Conservation (phyloP, 2,113 vertebrate genomes). For the Rhabdornis inornatus region DNA sequence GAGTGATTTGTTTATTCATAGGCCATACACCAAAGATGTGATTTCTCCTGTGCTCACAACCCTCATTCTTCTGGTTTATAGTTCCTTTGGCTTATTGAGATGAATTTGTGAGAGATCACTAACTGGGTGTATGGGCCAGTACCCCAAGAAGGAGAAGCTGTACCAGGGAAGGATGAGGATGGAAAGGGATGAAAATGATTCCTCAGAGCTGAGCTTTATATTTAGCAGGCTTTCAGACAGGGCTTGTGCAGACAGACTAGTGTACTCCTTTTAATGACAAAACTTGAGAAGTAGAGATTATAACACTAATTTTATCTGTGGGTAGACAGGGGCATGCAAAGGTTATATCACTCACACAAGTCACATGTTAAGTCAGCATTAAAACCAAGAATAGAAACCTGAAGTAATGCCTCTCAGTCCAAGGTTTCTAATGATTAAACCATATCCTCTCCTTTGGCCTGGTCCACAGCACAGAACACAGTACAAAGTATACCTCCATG, state of each 20-base stretch:
- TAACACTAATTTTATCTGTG: neutral
- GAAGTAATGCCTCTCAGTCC: conserved; percentile 12
- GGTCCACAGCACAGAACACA: neutral
- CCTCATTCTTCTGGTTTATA: neutral
- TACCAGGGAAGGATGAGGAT: neutral
- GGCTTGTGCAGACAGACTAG: neutral
- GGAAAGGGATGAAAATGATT: neutral
- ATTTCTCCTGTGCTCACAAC: neutral
- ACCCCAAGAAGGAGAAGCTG: neutral
- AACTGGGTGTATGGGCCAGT: neutral
- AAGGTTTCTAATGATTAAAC: conserved; percentile 57
- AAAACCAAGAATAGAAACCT: conserved; percentile 48
- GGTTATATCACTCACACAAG: conserved; percentile 17
- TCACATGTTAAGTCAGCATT: conserved; percentile 40
- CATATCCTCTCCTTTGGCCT: conserved; percentile 26
- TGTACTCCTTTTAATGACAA: neutral
- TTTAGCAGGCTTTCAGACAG: neutral
- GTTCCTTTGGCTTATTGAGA: neutral
- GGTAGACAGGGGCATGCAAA: neutral
- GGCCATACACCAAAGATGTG: neutral
- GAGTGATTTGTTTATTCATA: neutral
- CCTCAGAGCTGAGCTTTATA: neutral
- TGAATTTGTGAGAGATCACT: neutral
- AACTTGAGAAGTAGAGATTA: neutral
- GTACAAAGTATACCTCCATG: conserved; percentile 22